A percentile compares a stretch with the other conserved stretches of the same genome.
Evolutionary conservation across 2,888 invertebrate genomes (phyloP).

Genomic region (Xylota sylvarum): DNA sequence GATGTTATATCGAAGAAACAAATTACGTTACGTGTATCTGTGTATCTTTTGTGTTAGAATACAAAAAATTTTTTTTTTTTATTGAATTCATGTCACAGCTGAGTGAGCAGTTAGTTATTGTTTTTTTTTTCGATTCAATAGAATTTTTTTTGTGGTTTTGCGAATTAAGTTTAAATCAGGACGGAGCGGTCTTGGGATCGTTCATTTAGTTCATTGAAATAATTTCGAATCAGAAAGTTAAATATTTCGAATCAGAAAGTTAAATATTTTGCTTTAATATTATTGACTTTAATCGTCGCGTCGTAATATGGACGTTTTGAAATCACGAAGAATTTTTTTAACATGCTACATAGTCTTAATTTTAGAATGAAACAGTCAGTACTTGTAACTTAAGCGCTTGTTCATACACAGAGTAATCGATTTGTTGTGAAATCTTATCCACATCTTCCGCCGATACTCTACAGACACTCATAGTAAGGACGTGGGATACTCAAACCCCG

Average conservation of each 20-base stretch:
- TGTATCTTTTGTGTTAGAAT: conserved; percentile 21
- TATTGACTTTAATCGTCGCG: neutral
- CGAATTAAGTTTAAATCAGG: conserved; percentile 20
- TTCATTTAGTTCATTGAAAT: conserved; percentile 29
- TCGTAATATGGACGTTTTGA: too few species aligned
- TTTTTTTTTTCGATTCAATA: conserved; percentile 1
- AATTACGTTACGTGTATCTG: conserved; percentile 9
- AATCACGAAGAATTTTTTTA: too few species aligned
- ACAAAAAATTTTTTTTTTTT: conserved; percentile 11
- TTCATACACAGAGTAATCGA: too few species aligned
- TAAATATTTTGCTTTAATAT: neutral
- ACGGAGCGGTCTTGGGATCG: conserved; percentile 18
- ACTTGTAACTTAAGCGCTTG: too few species aligned
- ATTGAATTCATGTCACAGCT: conserved; percentile 62
- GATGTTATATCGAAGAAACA: conserved; percentile 15
- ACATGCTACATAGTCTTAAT: too few species aligned
- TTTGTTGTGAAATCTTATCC: too few species aligned
- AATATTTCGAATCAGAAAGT: neutral
- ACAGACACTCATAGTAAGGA: too few species aligned
- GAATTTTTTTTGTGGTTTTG: conserved; percentile 24
- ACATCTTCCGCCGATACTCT: too few species aligned
- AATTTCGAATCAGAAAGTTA: conserved; percentile 18
- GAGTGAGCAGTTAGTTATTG: conserved; percentile 55
- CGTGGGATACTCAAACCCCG: too few species aligned
- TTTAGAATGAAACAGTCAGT: too few species aligned